Percentiles rank a stretch among this genome's conserved stretches.
These are phyloP conservation scores for Pharmacophagus antenor DNA, from an alignment of 2,888 invertebrate genomes.

Conservation along the genomic window DNA sequence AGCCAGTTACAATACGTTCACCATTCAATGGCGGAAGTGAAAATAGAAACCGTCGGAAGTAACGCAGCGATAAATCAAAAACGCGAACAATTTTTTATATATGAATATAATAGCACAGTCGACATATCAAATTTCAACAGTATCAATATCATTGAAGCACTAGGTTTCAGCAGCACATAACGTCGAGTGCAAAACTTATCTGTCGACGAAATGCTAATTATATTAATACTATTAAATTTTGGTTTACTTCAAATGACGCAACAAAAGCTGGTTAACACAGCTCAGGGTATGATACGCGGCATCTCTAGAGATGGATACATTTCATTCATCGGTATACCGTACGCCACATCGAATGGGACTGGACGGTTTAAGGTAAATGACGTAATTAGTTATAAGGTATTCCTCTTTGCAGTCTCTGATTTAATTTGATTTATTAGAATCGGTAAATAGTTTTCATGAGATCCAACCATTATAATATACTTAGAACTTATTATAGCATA, in stretches of 20 bases:
- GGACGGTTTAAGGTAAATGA: slow-evolving; percentile 58
- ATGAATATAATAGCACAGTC: neutral
- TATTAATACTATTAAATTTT: neutral
- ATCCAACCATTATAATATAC: no score
- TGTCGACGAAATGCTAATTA: slow-evolving; percentile 3
- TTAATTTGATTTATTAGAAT: neutral
- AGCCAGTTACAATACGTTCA: neutral
- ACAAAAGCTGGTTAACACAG: slow-evolving; percentile 50
- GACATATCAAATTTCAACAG: neutral
- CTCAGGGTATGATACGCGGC: slow-evolving; percentile 60
- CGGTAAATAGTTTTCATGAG: no score
- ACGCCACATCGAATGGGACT: slow-evolving; percentile 46
- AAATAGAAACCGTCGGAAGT: slow-evolving; percentile 30
- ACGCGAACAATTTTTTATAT: neutral
- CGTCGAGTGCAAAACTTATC: neutral
- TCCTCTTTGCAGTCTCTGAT: neutral
- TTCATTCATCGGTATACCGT: slow-evolving; percentile 66
- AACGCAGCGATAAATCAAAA: slow-evolving; percentile 25
- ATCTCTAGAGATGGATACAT: slow-evolving; percentile 49
- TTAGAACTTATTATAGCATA: no score
- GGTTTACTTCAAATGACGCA: slow-evolving; percentile 29
- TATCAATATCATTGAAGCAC: slow-evolving; percentile 2
- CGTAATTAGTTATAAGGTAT: neutral
- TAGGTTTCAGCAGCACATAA: neutral
- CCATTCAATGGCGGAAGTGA: slow-evolving; percentile 19